A percentile compares a stretch with the other conserved stretches of the same genome.
Evolutionary conservation across 1,140 invertebrate genomes (phyloP).

Genomic region (Procambarus virginalis): DNA sequence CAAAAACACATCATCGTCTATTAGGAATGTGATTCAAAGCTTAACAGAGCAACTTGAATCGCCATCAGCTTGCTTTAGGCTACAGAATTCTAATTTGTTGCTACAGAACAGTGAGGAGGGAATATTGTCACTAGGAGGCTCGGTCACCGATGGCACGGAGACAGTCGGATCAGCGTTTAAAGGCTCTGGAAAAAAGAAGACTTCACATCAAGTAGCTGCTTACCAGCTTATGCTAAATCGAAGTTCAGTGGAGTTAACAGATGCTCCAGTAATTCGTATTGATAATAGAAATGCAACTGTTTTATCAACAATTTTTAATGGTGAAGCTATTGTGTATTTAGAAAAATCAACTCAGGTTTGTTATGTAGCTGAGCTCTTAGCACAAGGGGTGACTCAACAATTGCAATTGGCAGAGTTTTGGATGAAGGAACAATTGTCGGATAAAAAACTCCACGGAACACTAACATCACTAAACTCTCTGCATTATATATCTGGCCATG

Average conservation of each 20-base stretch:
- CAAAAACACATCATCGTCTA: background rate
- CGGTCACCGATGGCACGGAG: background rate
- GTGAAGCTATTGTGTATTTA: conserved; percentile 54
- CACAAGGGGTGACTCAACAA: conserved; percentile 84
- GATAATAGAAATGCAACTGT: conserved; percentile 43
- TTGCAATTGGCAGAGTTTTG: conserved; percentile 85
- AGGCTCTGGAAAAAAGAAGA: conserved; percentile 20
- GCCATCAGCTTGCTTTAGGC: conserved; percentile 43
- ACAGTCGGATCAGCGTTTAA: conserved; percentile 39
- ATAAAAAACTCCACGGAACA: conserved; percentile 31
- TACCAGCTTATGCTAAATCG: conserved; percentile 48
- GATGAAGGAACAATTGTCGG: conserved; percentile 27
- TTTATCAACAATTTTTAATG: conserved; percentile 17
- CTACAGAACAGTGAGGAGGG: conserved; percentile 50
- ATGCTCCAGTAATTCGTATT: conserved; percentile 45
- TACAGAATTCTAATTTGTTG: conserved; percentile 37
- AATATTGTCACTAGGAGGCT: conserved; percentile 26
- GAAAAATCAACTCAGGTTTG: conserved; percentile 20
- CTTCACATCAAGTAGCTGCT: background rate
- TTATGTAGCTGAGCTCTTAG: conserved; percentile 23
- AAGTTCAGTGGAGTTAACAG: background rate
- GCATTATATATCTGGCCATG: conserved; percentile 38
- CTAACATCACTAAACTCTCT: conserved; percentile 38
- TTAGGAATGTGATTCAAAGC: conserved; percentile 14
- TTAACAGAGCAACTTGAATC: conserved; percentile 34